Conservation (phyloP, 2,113 vertebrate species). For the Jacana jacana region DNA sequence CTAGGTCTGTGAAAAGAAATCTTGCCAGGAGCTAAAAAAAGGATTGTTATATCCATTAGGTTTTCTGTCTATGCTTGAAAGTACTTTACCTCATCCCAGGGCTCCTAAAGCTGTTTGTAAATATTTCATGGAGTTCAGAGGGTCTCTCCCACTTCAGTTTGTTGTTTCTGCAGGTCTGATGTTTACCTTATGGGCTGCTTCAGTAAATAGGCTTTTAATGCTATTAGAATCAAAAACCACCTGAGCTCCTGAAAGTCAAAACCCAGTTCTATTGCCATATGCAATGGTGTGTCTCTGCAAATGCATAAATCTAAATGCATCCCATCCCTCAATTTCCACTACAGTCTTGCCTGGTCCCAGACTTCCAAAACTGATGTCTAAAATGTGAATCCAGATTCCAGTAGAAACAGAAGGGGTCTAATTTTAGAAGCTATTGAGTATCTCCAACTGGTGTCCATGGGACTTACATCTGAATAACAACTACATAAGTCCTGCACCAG, state of each 20-base stretch:
- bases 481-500: not conserved
- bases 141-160: not conserved
- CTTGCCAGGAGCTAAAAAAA: not conserved
- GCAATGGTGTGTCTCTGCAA: not conserved
- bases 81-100: conserved; percentile 20
- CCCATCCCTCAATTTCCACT: not conserved
- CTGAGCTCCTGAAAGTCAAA: not conserved
- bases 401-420: not conserved
- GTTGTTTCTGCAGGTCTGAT: not conserved
- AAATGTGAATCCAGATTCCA: not conserved
- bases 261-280: not conserved
- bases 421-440: not conserved
- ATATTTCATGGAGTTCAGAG: conserved; percentile 44
- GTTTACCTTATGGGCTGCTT: not conserved
- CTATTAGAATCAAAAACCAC: not conserved
- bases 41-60: conserved; percentile 23
- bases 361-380: not conserved
- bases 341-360: not conserved
- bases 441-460: not conserved
- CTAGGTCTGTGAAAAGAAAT: conserved; percentile 12
- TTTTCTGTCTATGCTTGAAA: conserved; percentile 18
- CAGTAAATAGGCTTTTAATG: conserved; percentile 31
- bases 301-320: not conserved
- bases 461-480: not conserved
- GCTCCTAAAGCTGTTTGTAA: conserved; percentile 27